These are phyloP conservation scores for Toxonevra muliebris DNA, from an alignment of 2,888 invertebrate species.

Conservation along the genomic window DNA sequence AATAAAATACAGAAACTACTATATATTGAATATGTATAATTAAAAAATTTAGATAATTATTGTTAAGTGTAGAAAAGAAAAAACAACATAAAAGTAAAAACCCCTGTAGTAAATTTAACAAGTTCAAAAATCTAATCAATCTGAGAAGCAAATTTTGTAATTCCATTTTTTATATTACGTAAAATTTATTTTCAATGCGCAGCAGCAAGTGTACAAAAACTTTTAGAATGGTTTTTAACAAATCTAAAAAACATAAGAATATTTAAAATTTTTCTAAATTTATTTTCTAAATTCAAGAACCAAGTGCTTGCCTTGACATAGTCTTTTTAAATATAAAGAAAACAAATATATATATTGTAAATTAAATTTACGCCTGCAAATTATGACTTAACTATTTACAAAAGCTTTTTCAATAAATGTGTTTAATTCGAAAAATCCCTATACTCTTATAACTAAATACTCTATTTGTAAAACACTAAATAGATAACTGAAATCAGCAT, in stretches of 20 bases:
- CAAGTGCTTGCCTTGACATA: slow-evolving; percentile 19
- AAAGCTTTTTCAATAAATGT: slow-evolving; percentile 12
- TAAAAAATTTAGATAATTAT: no score
- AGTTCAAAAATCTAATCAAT: slow-evolving; percentile 12
- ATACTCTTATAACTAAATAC: slow-evolving; percentile 1
- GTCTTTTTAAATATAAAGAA: not conserved
- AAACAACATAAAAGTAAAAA: slow-evolving; percentile 30
- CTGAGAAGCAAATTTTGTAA: no score
- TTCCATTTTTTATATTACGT: no score
- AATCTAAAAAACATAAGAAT: not conserved
- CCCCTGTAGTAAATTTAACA: slow-evolving; percentile 26
- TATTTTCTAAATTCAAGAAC: slow-evolving; percentile 12
- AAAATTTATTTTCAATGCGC: no score
- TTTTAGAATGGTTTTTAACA: not conserved
- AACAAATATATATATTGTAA: not conserved
- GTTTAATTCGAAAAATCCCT: slow-evolving; percentile 10
- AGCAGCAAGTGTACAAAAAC: no score
- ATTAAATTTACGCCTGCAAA: slow-evolving; percentile 7
- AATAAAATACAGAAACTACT: no score
- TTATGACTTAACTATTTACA: slow-evolving; percentile 13
- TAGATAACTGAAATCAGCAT: not conserved
- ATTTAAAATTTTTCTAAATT: not conserved
- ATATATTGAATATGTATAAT: no score
- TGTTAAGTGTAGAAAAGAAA: no score
- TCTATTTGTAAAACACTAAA: slow-evolving; percentile 6